Conservation (phyloP, 1,140 invertebrate species). For the Platorchestia sp. region DNA sequence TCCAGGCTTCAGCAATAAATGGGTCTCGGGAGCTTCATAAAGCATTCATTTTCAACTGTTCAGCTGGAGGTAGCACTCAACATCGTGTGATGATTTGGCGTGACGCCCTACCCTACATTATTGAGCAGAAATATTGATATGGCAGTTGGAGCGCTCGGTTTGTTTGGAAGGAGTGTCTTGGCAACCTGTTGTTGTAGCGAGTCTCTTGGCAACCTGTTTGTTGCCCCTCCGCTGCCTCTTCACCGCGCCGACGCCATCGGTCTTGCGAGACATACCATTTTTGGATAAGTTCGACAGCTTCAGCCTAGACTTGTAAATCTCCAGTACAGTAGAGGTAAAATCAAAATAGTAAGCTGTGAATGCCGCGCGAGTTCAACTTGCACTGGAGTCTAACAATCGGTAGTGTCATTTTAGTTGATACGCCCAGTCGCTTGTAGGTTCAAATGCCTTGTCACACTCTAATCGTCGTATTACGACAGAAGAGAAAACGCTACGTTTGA, state of each 20-base stretch:
- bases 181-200: conserved; percentile 49
- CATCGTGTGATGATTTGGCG: background rate
- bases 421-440: no score
- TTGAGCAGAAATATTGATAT: background rate
- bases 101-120: background rate
- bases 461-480: no score
- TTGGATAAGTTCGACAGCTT: no score
- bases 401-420: no score
- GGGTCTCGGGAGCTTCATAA: background rate
- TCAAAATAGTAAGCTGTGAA: no score
- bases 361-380: no score
- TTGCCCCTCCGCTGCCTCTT: background rate
- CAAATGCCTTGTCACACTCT: no score
- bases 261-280: no score
- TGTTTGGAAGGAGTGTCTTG: conserved; percentile 22
- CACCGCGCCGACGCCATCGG: background rate
- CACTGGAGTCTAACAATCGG: no score
- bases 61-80: background rate
- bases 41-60: background rate
- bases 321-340: no score
- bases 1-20: background rate
- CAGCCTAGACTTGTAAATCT: no score
- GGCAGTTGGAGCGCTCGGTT: background rate
- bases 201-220: conserved; percentile 16
- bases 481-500: no score